These are phyloP conservation scores for Mimachlamys varia DNA, from an alignment of 2,888 invertebrate genomes.

Conservation along the genomic window DNA sequence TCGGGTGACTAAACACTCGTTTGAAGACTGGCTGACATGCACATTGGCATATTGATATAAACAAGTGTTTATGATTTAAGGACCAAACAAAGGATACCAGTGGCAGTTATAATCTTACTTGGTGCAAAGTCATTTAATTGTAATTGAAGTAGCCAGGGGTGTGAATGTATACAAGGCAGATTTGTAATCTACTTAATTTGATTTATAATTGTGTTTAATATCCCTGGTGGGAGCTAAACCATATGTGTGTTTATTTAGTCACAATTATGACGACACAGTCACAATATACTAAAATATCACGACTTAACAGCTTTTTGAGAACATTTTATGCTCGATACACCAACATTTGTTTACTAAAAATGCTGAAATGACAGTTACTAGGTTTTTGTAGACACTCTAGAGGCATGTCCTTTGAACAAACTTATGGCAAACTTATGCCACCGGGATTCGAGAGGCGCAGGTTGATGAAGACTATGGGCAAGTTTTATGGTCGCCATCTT, in stretches of 20 bases:
- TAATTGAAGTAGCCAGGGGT: neutral
- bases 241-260: neutral
- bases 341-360: too few species aligned
- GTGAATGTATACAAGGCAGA: neutral
- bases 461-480: too few species aligned
- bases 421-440: too few species aligned
- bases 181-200: conserved; percentile 4
- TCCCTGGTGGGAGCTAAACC: neutral
- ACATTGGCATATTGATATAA: neutral
- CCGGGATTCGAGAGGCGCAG: too few species aligned
- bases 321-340: neutral
- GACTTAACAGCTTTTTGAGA: neutral
- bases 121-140: neutral
- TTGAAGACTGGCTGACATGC: too few species aligned
- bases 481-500: too few species aligned
- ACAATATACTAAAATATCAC: neutral
- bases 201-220: neutral
- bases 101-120: neutral
- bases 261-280: neutral
- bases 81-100: neutral
- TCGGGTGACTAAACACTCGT: too few species aligned
- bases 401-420: too few species aligned
- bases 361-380: too few species aligned
- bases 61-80: neutral
- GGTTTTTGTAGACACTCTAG: too few species aligned